Evolutionary conservation across 92 coral and sea anemone species (phyloP), one percentile per base, ranked within the genome.

Genomic region (Epizoanthus illoricatus): DNA sequence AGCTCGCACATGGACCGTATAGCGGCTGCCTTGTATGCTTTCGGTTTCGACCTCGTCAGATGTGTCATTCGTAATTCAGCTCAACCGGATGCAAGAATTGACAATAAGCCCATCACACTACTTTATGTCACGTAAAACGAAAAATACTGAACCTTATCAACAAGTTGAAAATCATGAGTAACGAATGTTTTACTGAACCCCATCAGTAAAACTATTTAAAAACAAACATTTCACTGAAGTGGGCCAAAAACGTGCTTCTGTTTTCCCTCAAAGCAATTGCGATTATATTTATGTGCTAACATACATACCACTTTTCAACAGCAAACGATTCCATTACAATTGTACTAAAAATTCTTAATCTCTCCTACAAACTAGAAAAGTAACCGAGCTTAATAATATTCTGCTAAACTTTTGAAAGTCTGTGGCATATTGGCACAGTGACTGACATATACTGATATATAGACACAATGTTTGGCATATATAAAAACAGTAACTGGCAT

Each of bases 91-190:
- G 33, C 33, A 28, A 28, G 33, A 28, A 28, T 28, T 28, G 33
- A 28, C 33, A 28, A 28, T 28, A 28, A 28, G 33, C 33, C 33
- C 33, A 28, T 28, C 33, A 78, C 21, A 62, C 64, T n/a, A 78
- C 60, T 10, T 63, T 10, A 52, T 78, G 61, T 20, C 61, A 5
- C 69, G 83, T 4, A 78, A 78, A 19, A 20, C 83, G n/a, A 78
- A 58, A 0, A 52, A 28, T 62, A 42, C 33, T 28, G 33, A 28
- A 36, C 24, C 28, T 70, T 13, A 78, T 62, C 16, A 78, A 33
- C 15, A 13, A 78, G 54, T 23, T 76, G 15, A 76, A 76, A 28
- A 49, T 76, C 11, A 41, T 28, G 33, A 28, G 56, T 16, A 40
- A 76, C 21, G 17, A 33, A 59, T 3, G 33, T 4, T 4, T 57